Conservation (phyloP, 2,888 invertebrate genomes). For the Agrotis segetum region DNA sequence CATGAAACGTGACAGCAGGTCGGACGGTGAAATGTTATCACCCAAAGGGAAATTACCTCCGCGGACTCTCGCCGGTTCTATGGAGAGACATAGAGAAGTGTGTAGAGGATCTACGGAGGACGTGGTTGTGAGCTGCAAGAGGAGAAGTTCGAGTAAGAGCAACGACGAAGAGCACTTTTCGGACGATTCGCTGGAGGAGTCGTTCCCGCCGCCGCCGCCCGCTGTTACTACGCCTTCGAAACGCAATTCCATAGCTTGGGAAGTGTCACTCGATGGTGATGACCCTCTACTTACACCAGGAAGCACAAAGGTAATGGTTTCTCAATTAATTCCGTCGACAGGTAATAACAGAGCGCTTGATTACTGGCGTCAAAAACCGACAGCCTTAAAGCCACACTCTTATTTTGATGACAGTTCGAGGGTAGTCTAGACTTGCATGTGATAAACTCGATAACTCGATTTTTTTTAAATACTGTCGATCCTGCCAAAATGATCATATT, state of each 20-base stretch:
- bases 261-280: slow-evolving; percentile 94
- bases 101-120: slow-evolving; percentile 92
- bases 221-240: slow-evolving; percentile 92
- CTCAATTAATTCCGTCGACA: background rate
- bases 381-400: background rate
- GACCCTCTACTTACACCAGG: slow-evolving; percentile 93
- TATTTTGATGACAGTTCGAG: background rate
- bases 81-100: slow-evolving; percentile 95
- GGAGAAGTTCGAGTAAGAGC: slow-evolving; percentile 80
- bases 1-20: slow-evolving; percentile 81
- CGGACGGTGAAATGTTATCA: slow-evolving; percentile 87
- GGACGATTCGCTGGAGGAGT: slow-evolving; percentile 96
- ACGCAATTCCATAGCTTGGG: slow-evolving; percentile 96
- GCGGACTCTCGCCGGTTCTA: slow-evolving; percentile 93
- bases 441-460: background rate
- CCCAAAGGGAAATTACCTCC: slow-evolving; percentile 92
- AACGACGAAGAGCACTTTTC: slow-evolving; percentile 93
- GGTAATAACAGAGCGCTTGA: background rate
- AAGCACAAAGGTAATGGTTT: slow-evolving; percentile 91
- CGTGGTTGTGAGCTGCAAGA: slow-evolving; percentile 80
- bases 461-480: background rate
- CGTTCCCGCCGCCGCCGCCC: slow-evolving; percentile 92
- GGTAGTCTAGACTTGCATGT: background rate
- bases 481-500: background rate
- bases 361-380: background rate